These are phyloP conservation scores for Drosophila watanabei DNA, from an alignment of 1,140 invertebrate species.

Conservation along the genomic window DNA sequence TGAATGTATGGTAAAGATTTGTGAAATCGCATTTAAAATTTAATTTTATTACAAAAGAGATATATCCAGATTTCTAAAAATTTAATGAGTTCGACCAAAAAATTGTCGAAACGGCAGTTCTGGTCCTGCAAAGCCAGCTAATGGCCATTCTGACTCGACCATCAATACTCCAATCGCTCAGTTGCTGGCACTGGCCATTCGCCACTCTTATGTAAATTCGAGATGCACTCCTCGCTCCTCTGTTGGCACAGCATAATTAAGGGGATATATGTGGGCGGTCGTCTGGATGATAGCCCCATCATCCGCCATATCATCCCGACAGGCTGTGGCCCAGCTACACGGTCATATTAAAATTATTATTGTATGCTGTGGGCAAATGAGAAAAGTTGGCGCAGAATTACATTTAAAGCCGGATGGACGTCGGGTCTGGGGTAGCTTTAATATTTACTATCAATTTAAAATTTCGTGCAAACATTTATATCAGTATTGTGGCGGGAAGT, in stretches of 20 bases:
- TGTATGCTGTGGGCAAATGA: conserved; percentile 62
- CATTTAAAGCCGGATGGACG: conserved; percentile 46
- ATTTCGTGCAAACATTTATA: conserved; percentile 45
- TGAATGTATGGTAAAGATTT: accelerated
- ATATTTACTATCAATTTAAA: conserved; percentile 60
- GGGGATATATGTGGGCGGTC: conserved; percentile 68
- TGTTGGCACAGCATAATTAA: conserved; percentile 65
- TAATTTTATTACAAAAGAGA: neutral
- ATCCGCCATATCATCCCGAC: conserved; percentile 34
- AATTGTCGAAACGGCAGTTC: neutral
- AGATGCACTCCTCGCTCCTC: conserved; percentile 3
- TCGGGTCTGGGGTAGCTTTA: conserved; percentile 37
- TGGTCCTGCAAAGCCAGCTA: conserved; percentile 38
- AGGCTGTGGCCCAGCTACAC: conserved; percentile 41
- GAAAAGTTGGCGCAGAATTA: conserved; percentile 69
- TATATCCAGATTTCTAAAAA: too few relatives aligned
- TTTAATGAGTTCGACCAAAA: neutral
- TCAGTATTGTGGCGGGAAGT: conserved; percentile 40
- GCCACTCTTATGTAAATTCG: conserved; percentile 49
- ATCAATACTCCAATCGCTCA: conserved; percentile 64
- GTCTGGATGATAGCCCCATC: conserved; percentile 49
- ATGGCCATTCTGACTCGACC: conserved; percentile 64
- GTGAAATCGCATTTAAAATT: neutral
- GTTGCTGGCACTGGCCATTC: conserved; percentile 29
- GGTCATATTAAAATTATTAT: conserved; percentile 76